These are phyloP conservation scores for Petromus typicus DNA, from an alignment of 2,113 vertebrate genomes.

Conservation along the genomic window DNA sequence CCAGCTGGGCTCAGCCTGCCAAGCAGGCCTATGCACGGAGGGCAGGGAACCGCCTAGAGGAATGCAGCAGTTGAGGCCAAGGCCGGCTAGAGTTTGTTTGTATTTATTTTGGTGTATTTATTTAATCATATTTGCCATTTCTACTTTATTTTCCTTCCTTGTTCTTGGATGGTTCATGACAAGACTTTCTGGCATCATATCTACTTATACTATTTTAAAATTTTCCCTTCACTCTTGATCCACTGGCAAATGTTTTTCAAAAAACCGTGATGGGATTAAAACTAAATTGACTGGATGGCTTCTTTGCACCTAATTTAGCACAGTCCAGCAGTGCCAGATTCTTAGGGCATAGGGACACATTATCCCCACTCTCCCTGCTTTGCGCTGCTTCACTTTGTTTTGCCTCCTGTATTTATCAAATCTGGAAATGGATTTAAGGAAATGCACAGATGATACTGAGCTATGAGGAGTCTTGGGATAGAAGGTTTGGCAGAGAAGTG, in stretches of 20 bases:
- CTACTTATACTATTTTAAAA: slow-evolving; percentile 74
- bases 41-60: neutral
- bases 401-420: slow-evolving; percentile 63
- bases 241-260: slow-evolving; percentile 63
- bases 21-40: slow-evolving; percentile 45
- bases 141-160: slow-evolving; percentile 63
- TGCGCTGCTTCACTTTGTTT: neutral
- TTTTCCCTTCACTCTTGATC: slow-evolving; percentile 57
- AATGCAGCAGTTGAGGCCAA: slow-evolving; percentile 59
- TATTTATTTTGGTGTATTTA: slow-evolving; percentile 71
- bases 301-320: slow-evolving; percentile 75
- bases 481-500: slow-evolving; percentile 61
- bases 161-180: slow-evolving; percentile 61
- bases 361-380: slow-evolving; percentile 53
- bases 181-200: slow-evolving; percentile 64
- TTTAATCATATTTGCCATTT: slow-evolving; percentile 69
- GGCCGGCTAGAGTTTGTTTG: slow-evolving; percentile 64
- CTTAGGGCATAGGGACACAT: slow-evolving; percentile 64
- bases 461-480: slow-evolving; percentile 40
- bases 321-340: slow-evolving; percentile 56
- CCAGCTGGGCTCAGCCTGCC: slow-evolving; percentile 39
- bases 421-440: slow-evolving; percentile 71
- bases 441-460: slow-evolving; percentile 62
- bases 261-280: slow-evolving; percentile 72
- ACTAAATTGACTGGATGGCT: slow-evolving; percentile 75